phyloP scores from a whole-genome alignment of 2,888 invertebrate species.

The Machimus rusticus region DNA sequence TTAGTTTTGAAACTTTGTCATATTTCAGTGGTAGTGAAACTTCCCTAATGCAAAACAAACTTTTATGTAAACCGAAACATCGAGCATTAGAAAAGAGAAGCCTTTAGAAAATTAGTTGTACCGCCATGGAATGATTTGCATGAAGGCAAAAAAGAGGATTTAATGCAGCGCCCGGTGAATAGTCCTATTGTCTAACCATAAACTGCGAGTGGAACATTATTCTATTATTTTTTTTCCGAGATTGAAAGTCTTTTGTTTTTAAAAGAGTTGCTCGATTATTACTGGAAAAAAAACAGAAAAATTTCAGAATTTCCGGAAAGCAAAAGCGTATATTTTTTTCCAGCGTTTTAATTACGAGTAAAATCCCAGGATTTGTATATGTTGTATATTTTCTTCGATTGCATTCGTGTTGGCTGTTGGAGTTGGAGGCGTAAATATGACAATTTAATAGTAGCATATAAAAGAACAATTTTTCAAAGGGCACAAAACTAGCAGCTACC shows the following conservation, averaged over 20 bases:
- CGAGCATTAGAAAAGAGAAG: background rate
- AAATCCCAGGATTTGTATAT: background rate
- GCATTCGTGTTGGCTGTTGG: background rate
- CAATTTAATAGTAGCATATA: background rate
- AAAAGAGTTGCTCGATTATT: background rate
- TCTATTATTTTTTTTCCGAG: background rate
- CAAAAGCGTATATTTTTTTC: background rate
- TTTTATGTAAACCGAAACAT: background rate
- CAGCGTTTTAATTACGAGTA: background rate
- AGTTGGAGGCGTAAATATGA: background rate
- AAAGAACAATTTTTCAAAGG: background rate
- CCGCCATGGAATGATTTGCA: background rate
- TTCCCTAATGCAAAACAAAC: background rate
- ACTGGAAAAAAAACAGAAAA: background rate
- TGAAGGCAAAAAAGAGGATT: background rate
- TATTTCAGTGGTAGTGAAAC: background rate
- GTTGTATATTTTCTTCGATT: background rate
- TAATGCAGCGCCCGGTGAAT: background rate
- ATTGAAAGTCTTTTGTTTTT: background rate
- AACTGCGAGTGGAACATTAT: background rate
- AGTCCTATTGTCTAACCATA: background rate
- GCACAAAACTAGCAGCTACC: background rate
- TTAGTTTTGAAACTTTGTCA: constrained; percentile 31
- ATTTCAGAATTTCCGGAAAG: background rate
- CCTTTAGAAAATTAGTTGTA: background rate